Conservation (phyloP, 2,113 vertebrate species). For the Upupa epops region DNA sequence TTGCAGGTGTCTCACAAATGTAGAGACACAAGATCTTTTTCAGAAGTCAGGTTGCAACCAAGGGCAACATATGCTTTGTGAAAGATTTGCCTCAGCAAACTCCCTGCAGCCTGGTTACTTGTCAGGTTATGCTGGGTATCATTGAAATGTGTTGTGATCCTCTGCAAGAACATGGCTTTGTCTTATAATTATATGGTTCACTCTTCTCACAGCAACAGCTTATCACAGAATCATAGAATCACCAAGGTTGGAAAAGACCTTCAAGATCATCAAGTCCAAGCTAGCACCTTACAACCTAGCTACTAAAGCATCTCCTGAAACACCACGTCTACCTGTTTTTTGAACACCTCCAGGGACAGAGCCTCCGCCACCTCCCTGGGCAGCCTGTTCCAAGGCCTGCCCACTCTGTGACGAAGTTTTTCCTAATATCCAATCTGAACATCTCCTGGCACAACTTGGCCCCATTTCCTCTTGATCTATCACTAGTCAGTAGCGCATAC, state of each 20-base stretch:
- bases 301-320: no score
- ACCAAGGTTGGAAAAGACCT: background rate
- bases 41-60: background rate
- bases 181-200: background rate
- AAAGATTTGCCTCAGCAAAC: background rate
- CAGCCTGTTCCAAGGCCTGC: no score
- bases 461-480: no score
- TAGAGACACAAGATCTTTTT: background rate
- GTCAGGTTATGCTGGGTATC: background rate
- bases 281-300: no score
- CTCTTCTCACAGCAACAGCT: background rate
- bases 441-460: no score
- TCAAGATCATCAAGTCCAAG: no score
- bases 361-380: no score
- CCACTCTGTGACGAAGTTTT: no score
- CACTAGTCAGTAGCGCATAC: no score
- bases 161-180: background rate
- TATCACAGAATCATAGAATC: background rate
- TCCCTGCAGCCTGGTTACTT: background rate
- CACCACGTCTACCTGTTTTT: no score
- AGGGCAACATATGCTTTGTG: background rate
- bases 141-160: background rate
- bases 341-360: no score
- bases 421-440: no score
- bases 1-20: background rate